These are phyloP conservation scores for Phalanger gymnotis DNA, from an alignment of 2,797 vertebrate species.

Conservation along the genomic window DNA sequence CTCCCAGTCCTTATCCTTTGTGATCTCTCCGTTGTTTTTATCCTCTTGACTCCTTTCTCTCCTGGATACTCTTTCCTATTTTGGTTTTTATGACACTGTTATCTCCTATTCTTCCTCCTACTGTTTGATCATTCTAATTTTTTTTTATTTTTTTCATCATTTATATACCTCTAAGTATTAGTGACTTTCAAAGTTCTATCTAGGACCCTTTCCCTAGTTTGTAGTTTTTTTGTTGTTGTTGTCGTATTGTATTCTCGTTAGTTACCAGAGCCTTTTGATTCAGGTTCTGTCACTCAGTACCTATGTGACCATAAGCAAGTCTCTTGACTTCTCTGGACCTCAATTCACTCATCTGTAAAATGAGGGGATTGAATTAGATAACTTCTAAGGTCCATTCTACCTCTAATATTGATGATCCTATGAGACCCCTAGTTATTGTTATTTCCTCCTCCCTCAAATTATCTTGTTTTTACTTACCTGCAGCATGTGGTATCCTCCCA, in stretches of 20 bases:
- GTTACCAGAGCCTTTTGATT: neutral
- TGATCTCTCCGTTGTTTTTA: neutral
- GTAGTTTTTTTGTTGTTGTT: neutral
- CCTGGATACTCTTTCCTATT: neutral
- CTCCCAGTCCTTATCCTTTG: neutral
- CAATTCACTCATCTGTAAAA: neutral
- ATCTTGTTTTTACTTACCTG: neutral
- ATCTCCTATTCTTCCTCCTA: neutral
- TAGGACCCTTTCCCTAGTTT: neutral
- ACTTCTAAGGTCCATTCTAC: neutral
- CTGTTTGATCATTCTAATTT: neutral
- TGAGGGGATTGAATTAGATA: neutral
- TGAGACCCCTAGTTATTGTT: neutral
- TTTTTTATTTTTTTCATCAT: too few relatives aligned
- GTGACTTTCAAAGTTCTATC: neutral
- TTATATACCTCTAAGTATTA: neutral
- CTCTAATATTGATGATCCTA: neutral
- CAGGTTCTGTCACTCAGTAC: neutral
- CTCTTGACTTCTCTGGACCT: neutral
- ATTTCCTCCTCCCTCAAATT: neutral
- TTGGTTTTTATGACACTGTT: neutral
- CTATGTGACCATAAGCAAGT: neutral
- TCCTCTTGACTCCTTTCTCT: neutral
- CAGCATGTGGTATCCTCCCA: neutral
- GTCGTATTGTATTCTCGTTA: neutral